Percentiles rank a stretch among this genome's conserved stretches.
phyloP scores from a whole-genome alignment of 1,140 invertebrate genomes.

The Oryctes rhinoceros region DNA sequence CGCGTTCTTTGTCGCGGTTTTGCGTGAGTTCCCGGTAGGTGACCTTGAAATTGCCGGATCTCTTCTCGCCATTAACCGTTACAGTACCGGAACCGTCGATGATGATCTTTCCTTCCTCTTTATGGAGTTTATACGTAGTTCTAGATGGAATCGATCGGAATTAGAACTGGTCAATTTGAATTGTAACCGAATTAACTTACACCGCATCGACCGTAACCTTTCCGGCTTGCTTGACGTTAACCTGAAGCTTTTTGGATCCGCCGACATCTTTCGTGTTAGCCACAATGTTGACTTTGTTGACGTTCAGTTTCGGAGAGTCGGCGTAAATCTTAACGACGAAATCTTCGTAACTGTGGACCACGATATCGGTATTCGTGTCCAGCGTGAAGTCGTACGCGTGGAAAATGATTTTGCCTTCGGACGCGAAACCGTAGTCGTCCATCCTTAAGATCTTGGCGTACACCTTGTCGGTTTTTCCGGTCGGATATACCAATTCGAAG shows the following conservation, averaged over 20 bases:
- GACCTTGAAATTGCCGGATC: slow-evolving; percentile 76
- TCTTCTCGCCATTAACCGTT: slow-evolving; percentile 71
- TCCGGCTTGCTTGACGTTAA: slow-evolving; percentile 69
- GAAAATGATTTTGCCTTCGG: slow-evolving; percentile 47
- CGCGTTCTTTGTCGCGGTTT: slow-evolving; percentile 69
- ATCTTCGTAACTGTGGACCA: slow-evolving; percentile 70
- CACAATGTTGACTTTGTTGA: slow-evolving; percentile 72
- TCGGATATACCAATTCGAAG: slow-evolving; percentile 62
- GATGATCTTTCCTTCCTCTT: slow-evolving; percentile 74
- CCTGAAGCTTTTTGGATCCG: slow-evolving; percentile 63
- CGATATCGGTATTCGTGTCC: slow-evolving; percentile 65
- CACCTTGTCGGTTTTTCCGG: slow-evolving; percentile 64
- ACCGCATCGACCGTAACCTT: slow-evolving; percentile 74
- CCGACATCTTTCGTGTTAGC: slow-evolving; percentile 68
- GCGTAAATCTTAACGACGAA: slow-evolving; percentile 69
- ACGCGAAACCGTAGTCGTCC: slow-evolving; percentile 66
- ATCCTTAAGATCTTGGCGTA: slow-evolving; percentile 65
- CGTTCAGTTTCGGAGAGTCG: slow-evolving; percentile 72
- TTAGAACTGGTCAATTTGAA: background rate
- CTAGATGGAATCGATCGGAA: slow-evolving; percentile 56
- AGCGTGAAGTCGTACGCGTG: slow-evolving; percentile 61
- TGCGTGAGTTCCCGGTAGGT: slow-evolving; percentile 69
- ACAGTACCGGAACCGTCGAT: slow-evolving; percentile 75
- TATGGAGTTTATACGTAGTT: slow-evolving; percentile 72
- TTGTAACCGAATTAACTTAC: background rate